phyloP scores from a whole-genome alignment of 2,797 vertebrate genomes.

The Sciaenops ocellatus region DNA sequence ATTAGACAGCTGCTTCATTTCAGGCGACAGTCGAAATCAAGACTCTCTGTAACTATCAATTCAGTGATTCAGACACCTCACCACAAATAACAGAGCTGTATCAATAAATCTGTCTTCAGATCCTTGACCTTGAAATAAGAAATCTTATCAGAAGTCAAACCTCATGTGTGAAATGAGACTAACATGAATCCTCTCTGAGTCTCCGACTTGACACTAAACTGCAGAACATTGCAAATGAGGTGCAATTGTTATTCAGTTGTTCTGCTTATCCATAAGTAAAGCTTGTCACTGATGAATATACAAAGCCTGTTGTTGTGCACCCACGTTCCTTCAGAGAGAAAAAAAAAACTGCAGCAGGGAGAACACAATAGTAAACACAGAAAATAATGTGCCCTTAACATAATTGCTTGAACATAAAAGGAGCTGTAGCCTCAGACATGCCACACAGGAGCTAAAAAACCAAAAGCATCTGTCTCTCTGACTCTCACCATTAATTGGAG shows the following conservation, averaged over 20 bases:
- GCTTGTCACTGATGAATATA: conserved; percentile 26
- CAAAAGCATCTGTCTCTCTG: background rate
- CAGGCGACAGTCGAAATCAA: conserved; percentile 1
- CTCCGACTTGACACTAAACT: conserved; percentile 15
- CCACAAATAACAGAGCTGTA: conserved; percentile 3
- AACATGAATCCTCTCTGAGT: conserved; percentile 17
- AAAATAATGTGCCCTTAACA: conserved; percentile 5
- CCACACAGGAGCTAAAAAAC: background rate
- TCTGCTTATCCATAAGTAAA: conserved; percentile 47
- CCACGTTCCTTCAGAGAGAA: background rate
- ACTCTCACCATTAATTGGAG: background rate
- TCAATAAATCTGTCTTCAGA: conserved; percentile 21
- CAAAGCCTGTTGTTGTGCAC: conserved; percentile 17
- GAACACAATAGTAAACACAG: background rate
- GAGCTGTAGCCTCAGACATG: background rate
- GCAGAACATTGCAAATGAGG: conserved; percentile 33
- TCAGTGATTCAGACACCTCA: conserved; percentile 24
- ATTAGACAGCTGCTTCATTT: conserved; percentile 9
- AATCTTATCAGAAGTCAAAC: conserved; percentile 1
- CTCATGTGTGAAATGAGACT: conserved; percentile 16
- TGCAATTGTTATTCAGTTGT: conserved; percentile 46
- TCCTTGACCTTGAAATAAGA: conserved; percentile 29
- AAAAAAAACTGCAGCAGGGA: conserved; percentile 3
- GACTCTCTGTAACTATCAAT: background rate
- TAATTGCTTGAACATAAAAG: conserved; percentile 12